Percentiles rank a stretch among this genome's conserved stretches.
These are phyloP conservation scores for Notarius lentiginosus DNA, from an alignment of 2,113 vertebrate species.

Conservation along the genomic window DNA sequence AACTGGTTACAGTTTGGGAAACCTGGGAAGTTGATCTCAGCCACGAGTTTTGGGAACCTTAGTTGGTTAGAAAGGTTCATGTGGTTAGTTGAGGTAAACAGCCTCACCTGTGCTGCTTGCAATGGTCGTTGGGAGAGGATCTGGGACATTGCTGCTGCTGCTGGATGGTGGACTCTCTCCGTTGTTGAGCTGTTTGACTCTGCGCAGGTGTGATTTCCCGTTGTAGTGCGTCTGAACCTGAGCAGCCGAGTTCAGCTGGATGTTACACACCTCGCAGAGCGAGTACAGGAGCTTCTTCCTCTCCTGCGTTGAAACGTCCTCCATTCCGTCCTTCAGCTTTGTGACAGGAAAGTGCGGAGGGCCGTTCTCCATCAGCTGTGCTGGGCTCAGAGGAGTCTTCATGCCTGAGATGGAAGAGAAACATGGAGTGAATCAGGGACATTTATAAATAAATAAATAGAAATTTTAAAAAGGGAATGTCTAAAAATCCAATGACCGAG, in stretches of 20 bases:
- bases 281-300: slow-evolving; percentile 85
- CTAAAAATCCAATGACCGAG: not conserved
- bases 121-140: slow-evolving; percentile 46
- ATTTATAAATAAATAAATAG: slow-evolving; percentile 47
- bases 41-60: not conserved
- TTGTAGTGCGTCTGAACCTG: slow-evolving; percentile 95
- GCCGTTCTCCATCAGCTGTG: slow-evolving; percentile 77
- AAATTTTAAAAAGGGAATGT: slow-evolving; percentile 33
- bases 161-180: slow-evolving; percentile 70
- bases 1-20: not conserved
- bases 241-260: slow-evolving; percentile 89
- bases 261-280: slow-evolving; percentile 93
- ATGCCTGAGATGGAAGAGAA: slow-evolving; percentile 68
- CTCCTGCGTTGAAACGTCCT: slow-evolving; percentile 76
- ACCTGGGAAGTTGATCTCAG: not conserved
- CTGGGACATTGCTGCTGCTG: slow-evolving; percentile 40
- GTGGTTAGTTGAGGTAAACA: not conserved
- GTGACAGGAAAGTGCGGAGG: slow-evolving; percentile 80
- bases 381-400: slow-evolving; percentile 81
- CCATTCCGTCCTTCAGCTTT: slow-evolving; percentile 79
- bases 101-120: slow-evolving; percentile 71
- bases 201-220: slow-evolving; percentile 90
- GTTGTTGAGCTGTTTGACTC: slow-evolving; percentile 86
- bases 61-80: not conserved
- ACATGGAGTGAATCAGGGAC: not conserved